Evolutionary conservation across 2,888 invertebrate species (phyloP).

Genomic region (Ochropacha duplaris): DNA sequence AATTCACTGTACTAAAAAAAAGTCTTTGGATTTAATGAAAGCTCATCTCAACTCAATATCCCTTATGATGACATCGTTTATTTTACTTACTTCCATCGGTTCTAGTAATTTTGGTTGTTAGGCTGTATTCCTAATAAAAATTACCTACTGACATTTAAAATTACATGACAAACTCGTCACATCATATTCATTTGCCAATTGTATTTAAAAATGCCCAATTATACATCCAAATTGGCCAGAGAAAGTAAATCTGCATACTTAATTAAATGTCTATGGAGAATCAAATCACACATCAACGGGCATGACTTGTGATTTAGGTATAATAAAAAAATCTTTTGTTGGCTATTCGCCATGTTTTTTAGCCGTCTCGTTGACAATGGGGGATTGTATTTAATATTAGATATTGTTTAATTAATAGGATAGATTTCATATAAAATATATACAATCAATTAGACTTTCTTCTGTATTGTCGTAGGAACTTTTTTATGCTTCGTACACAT

Average conservation of each 20-base stretch:
- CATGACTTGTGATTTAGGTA: constrained; percentile 30
- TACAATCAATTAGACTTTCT: neutral
- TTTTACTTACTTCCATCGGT: too few relatives aligned
- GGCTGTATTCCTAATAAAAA: neutral
- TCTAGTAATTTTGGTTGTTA: too few relatives aligned
- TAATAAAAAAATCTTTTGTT: constrained; percentile 20
- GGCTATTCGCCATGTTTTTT: constrained; percentile 22
- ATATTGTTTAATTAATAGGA: constrained; percentile 11
- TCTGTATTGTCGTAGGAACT: neutral
- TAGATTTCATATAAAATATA: constrained; percentile 1
- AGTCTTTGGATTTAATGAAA: too few relatives aligned
- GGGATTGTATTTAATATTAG: constrained; percentile 12
- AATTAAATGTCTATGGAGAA: constrained; percentile 32
- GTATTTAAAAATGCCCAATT: constrained; percentile 16
- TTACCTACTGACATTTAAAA: neutral
- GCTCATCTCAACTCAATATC: too few relatives aligned
- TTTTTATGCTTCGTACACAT: neutral
- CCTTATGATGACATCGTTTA: too few relatives aligned
- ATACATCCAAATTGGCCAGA: constrained; percentile 19
- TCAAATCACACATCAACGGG: constrained; percentile 25
- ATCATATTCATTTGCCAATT: neutral
- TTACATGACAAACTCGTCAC: neutral
- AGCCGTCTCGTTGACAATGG: constrained; percentile 12
- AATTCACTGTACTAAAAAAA: too few relatives aligned
- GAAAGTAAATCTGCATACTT: constrained; percentile 36